A percentile compares a stretch with the other conserved stretches of the same genome.
Evolutionary conservation across 2,113 vertebrate species (phyloP).

Genomic region (Ivindomyrus marchei): DNA sequence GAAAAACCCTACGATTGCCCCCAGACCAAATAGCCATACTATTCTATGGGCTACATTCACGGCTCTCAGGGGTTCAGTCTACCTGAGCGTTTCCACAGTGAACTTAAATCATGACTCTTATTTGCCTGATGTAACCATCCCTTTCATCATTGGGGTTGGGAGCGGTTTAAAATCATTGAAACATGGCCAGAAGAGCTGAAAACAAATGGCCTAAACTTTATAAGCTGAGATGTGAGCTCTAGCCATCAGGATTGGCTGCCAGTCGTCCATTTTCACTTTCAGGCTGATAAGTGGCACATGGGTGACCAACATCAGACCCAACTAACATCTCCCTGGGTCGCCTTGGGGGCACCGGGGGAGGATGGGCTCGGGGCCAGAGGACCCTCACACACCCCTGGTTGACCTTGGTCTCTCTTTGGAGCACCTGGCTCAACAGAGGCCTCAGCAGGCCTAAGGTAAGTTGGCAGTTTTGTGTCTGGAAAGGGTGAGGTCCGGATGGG

Average conservation of each 20-base stretch:
- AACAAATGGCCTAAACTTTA: background rate
- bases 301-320: background rate
- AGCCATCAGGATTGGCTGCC: background rate
- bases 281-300: background rate
- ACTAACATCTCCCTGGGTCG: constrained; percentile 35
- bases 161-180: background rate
- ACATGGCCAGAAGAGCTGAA: background rate
- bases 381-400: constrained; percentile 68
- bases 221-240: background rate
- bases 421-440: constrained; percentile 71
- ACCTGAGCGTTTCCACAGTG: background rate
- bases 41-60: background rate
- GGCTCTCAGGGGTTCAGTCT: background rate
- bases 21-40: background rate
- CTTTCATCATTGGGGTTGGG: background rate
- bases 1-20: background rate
- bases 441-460: constrained; percentile 81
- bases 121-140: background rate
- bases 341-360: constrained; percentile 74
- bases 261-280: background rate
- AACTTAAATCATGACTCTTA: background rate
- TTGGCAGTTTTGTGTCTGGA: constrained; percentile 53
- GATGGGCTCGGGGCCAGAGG: constrained; percentile 64
- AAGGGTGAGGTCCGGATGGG: constrained; percentile 50
- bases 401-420: constrained; percentile 62